Conservation (phyloP, 2,888 invertebrate species). For the Hyles lineata region DNA sequence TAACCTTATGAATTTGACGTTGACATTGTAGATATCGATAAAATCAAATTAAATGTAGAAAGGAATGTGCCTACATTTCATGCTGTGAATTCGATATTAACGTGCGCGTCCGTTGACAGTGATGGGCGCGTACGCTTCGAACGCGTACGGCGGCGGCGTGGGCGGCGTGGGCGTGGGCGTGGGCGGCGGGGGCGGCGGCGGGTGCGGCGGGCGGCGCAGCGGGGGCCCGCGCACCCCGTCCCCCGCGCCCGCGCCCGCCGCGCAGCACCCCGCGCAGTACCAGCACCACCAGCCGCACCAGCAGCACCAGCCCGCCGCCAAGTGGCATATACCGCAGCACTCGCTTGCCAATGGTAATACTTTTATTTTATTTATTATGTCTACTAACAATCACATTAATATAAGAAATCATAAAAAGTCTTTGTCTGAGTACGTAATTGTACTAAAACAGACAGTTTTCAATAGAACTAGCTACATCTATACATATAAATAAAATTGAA, state of each 20-base stretch:
- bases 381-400: not conserved
- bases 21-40: too few species aligned
- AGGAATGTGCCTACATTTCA: too few species aligned
- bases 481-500: too few species aligned
- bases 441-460: too few species aligned
- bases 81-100: not conserved
- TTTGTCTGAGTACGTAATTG: too few species aligned
- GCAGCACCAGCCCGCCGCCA: slow-evolving; percentile 69
- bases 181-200: slow-evolving; percentile 40
- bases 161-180: slow-evolving; percentile 42
- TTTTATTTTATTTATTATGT: not conserved
- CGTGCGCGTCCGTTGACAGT: slow-evolving; percentile 48
- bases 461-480: too few species aligned
- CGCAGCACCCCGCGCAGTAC: slow-evolving; percentile 50
- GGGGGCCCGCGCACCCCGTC: slow-evolving; percentile 79
- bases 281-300: slow-evolving; percentile 50
- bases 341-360: slow-evolving; percentile 65
- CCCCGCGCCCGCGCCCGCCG: slow-evolving; percentile 77
- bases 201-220: slow-evolving; percentile 62
- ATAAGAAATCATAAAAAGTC: not conserved
- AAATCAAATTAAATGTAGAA: too few species aligned
- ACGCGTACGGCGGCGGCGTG: slow-evolving; percentile 49
- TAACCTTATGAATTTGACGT: too few species aligned
- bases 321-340: slow-evolving; percentile 92
- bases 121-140: slow-evolving; percentile 66